These are phyloP conservation scores for Grammomys dolichurus DNA, from an alignment of 2,113 vertebrate species.

Conservation along the genomic window DNA sequence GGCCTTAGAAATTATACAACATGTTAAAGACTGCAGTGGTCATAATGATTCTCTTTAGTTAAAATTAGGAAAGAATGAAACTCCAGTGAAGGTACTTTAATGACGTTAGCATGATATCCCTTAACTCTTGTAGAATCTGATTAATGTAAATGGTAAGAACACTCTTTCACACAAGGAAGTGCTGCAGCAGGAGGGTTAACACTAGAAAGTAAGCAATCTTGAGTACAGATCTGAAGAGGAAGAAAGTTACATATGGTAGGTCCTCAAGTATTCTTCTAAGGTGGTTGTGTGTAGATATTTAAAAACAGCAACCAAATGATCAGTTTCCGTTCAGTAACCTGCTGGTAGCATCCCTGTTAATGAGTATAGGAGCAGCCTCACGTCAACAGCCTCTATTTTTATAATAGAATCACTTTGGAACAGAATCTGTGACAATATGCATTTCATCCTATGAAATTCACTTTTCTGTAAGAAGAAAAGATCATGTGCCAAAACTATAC, in stretches of 20 bases:
- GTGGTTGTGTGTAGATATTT: not conserved
- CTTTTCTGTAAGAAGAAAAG: not conserved
- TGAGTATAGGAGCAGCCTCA: not conserved
- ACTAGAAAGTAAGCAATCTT: not conserved
- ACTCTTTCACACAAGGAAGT: not conserved
- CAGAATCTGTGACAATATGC: not conserved
- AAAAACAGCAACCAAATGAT: not conserved
- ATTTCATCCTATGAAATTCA: not conserved
- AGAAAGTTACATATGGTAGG: not conserved
- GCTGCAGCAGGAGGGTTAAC: not conserved
- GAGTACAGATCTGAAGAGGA: not conserved
- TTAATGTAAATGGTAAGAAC: constrained; percentile 47
- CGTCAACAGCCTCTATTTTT: not conserved
- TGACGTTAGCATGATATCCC: not conserved
- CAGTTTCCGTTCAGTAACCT: not conserved
- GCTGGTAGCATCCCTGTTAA: not conserved
- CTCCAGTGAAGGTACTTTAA: not conserved
- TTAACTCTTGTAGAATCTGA: not conserved
- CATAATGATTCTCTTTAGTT: constrained; percentile 37
- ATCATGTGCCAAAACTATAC: not conserved
- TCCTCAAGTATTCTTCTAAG: not conserved
- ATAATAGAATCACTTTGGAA: not conserved
- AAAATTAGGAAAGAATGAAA: not conserved
- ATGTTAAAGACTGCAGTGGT: not conserved
- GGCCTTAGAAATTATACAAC: not conserved